Evolutionary conservation across 2,888 invertebrate species (phyloP).

Genomic region (Spicauda simplicius): DNA sequence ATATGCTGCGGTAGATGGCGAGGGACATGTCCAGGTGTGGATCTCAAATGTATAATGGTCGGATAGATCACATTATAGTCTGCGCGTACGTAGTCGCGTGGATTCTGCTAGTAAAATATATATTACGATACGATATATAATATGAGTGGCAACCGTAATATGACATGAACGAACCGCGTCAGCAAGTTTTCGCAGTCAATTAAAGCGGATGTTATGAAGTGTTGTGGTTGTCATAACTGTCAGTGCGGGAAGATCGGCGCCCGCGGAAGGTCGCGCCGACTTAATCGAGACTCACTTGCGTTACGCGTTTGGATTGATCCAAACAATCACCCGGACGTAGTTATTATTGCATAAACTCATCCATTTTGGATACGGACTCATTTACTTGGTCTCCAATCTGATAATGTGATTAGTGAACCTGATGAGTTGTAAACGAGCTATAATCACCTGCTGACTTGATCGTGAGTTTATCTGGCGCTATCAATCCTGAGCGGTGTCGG

Average conservation of each 20-base stretch:
- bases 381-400: not conserved
- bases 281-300: slow-evolving; percentile 44
- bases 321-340: slow-evolving; percentile 61
- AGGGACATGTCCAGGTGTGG: no score
- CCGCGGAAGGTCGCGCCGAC: slow-evolving; percentile 61
- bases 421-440: slow-evolving; percentile 34
- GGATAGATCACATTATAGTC: no score
- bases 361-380: not conserved
- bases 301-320: slow-evolving; percentile 56
- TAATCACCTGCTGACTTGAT: slow-evolving; percentile 65
- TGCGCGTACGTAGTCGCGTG: no score
- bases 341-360: slow-evolving; percentile 1
- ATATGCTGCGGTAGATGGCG: no score
- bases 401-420: slow-evolving; percentile 6
- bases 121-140: no score
- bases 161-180: slow-evolving; percentile 52
- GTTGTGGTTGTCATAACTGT: slow-evolving; percentile 47
- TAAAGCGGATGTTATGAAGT: slow-evolving; percentile 57
- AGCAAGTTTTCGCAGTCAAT: slow-evolving; percentile 54
- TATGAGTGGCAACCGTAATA: slow-evolving; percentile 40
- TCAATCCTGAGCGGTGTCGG: slow-evolving; percentile 40
- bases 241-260: slow-evolving; percentile 60
- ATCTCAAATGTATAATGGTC: no score
- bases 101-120: no score
- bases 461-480: slow-evolving; percentile 53